A percentile compares a stretch with the other conserved stretches of the same genome.
Evolutionary conservation across 2,797 vertebrate genomes (phyloP).

Genomic region (Lacerta viridis): DNA sequence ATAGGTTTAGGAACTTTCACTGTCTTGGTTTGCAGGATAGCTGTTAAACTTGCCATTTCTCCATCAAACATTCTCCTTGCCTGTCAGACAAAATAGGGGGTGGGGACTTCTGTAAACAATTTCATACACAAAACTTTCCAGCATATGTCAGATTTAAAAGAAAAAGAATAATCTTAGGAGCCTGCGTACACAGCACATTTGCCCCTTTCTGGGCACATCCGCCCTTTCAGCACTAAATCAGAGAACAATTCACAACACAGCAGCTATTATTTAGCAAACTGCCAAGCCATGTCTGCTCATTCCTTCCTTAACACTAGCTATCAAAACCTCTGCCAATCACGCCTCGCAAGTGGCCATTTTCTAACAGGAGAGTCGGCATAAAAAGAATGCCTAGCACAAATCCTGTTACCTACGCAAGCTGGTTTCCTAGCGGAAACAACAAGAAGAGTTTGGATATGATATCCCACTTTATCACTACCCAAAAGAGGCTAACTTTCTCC

Average conservation of each 20-base stretch:
- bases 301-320: neutral
- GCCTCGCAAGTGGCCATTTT: neutral
- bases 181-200: neutral
- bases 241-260: neutral
- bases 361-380: neutral
- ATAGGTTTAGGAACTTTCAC: slow-evolving; percentile 89
- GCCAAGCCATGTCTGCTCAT: neutral
- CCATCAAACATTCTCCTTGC: slow-evolving; percentile 94
- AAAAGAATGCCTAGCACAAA: too few species aligned
- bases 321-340: neutral
- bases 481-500: too few species aligned
- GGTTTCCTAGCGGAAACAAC: neutral
- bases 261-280: neutral
- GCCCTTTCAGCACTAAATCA: neutral
- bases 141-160: neutral
- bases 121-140: neutral
- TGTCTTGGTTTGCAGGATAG: slow-evolving; percentile 86
- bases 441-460: too few species aligned
- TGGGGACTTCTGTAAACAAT: neutral
- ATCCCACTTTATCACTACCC: too few species aligned
- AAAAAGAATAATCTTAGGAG: too few species aligned
- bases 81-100: slow-evolving; percentile 71
- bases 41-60: slow-evolving; percentile 90
- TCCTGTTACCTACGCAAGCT: too few species aligned
- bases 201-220: neutral